phyloP scores from a whole-genome alignment of 2,113 vertebrate species.

The Rhea americana region DNA sequence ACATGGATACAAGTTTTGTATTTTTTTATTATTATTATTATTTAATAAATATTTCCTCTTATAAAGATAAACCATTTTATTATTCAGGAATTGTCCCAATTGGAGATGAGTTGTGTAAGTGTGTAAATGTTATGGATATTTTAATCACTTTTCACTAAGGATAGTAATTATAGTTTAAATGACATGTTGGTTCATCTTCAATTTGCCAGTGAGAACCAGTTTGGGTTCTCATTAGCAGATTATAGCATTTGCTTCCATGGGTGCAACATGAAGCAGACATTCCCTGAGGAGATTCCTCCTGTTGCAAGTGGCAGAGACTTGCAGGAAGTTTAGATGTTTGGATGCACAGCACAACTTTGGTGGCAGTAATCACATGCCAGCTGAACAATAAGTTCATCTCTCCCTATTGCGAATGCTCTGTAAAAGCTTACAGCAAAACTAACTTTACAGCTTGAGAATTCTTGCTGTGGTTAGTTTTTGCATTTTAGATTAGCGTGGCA shows the following conservation, averaged over 20 bases:
- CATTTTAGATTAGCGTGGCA: not conserved
- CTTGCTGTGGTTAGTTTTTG: not conserved
- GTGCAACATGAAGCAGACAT: not conserved
- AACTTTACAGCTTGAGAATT: not conserved
- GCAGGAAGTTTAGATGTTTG: not conserved
- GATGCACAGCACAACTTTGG: fast-evolving
- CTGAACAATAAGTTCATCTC: not conserved
- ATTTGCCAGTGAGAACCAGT: not conserved
- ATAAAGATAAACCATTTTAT: not conserved
- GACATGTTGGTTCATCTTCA: not conserved
- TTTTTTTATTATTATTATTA: not conserved
- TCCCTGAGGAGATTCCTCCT: not conserved
- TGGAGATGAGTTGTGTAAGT: not conserved
- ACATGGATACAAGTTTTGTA: not conserved
- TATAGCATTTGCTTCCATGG: not conserved
- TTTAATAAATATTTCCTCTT: not conserved
- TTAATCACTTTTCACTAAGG: not conserved
- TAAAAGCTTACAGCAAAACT: not conserved
- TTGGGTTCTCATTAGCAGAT: not conserved
- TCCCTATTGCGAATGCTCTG: not conserved
- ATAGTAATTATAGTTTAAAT: not conserved
- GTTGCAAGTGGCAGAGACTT: not conserved
- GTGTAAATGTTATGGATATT: not conserved
- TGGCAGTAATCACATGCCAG: not conserved
- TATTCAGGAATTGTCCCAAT: not conserved